Percentiles rank a stretch among this genome's conserved stretches.
Evolutionary conservation across 37 sponge, comb jelly and placozoan species (phyloP).

Genomic region (Theonella swinhoei): DNA sequence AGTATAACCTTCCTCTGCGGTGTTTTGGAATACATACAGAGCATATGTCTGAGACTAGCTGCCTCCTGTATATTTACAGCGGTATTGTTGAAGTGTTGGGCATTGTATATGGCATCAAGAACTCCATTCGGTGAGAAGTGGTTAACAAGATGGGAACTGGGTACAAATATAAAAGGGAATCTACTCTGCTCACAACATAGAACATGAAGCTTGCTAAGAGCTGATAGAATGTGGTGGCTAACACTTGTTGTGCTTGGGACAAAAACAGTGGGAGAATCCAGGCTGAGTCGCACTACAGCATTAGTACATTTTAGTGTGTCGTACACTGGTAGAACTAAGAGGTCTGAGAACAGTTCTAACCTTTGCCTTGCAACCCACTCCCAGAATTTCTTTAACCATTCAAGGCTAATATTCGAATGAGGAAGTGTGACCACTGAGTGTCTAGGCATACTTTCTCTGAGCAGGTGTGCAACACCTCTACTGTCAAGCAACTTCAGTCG

Average conservation of each 20-base stretch:
- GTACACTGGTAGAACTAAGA: conserved; percentile 22
- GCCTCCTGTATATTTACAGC: neutral
- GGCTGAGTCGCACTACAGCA: neutral
- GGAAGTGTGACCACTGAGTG: conserved; percentile 13
- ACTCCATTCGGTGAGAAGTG: neutral
- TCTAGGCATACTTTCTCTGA: conserved; percentile 1
- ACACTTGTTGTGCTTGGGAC: neutral
- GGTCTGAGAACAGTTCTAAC: neutral
- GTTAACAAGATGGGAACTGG: neutral
- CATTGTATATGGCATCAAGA: neutral
- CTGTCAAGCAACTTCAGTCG: conserved; percentile 15
- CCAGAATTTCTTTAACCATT: conserved; percentile 45
- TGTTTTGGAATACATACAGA: neutral
- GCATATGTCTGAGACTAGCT: neutral
- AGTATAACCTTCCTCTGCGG: neutral
- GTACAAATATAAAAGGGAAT: neutral
- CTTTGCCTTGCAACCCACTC: conserved; percentile 32
- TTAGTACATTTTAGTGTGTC: neutral
- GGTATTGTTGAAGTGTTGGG: neutral
- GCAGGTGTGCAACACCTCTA: neutral
- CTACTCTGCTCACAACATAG: neutral
- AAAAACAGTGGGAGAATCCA: neutral
- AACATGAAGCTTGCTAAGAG: neutral
- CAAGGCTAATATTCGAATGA: neutral
- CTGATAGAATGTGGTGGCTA: neutral